Evolutionary conservation across 2,797 vertebrate species (phyloP), one percentile per base, ranked within the genome.

Genomic region (Sparus aurata): DNA sequence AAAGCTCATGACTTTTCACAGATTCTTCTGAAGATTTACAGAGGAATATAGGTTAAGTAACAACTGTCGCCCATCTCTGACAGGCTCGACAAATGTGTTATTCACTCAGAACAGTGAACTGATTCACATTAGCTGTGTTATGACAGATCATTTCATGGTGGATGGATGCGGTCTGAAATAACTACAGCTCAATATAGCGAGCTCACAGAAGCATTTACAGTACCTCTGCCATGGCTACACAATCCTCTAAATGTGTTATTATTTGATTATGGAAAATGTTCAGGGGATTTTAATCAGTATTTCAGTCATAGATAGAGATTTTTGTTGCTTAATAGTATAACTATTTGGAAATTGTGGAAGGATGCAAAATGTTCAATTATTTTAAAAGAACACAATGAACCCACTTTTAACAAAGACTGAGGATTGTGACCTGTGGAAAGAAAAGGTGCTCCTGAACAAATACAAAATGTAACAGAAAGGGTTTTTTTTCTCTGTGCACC

Each of bases 111-210:
- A 50, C 27, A n/a, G 45, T 20, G 20, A 81, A 25, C 4, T 8
- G 46, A 75, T 34, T 63, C 41, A 52, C n/a, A 52, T 75, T 53
- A 68, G 15, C 12, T 27, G 12, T 16, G 53, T 47, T 22, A 20
- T 47, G 43, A 49, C 43, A 67, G 69, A 57, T 65, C 0, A 77
- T 63, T 71, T 77, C 38, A 77, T 60, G 52, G 61, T 68, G 43
- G 50, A 60, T 63, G 57, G 61, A 69, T 27, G n/a, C 30, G 67
- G 54, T 63, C 52, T 38, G 55, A 74, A 74, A 60, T n/a, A 82
- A 66, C 27, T 23, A 13, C 8, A 61, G 27, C 23, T 49, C 49
- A 55, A 49, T 59, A 4, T 5, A 20, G 11, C 5, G 0, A n/a
- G 41, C 30, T 77, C 34, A 43, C 22, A 20, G 17, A 3, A 69